A percentile compares a stretch with the other conserved stretches of the same genome.
phyloP scores from a whole-genome alignment of 2,113 vertebrate species.

The Rhipidura dahli region DNA sequence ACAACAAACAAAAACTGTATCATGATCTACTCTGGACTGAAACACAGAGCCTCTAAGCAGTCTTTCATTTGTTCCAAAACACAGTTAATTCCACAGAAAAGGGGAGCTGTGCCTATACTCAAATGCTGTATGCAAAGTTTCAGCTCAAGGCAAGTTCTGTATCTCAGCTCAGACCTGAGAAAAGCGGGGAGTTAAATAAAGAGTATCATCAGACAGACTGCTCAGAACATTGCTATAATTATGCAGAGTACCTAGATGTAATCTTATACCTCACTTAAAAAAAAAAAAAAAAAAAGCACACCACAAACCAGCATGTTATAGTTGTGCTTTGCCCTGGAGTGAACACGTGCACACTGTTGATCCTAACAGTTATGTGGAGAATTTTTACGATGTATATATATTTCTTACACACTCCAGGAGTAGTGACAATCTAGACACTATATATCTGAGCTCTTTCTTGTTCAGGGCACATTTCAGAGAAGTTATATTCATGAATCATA shows the following conservation, averaged over 20 bases:
- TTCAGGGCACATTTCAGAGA: not conserved
- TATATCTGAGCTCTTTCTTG: not conserved
- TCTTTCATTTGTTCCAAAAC: not conserved
- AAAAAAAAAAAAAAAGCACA: not conserved
- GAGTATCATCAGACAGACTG: slow-evolving; percentile 40
- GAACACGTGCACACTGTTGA: not conserved
- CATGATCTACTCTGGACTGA: not conserved
- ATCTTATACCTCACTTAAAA: slow-evolving; percentile 21
- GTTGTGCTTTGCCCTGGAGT: not conserved
- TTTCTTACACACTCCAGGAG: not conserved
- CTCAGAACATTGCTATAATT: slow-evolving; percentile 54
- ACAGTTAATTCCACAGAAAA: not conserved
- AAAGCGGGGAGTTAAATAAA: slow-evolving; percentile 31
- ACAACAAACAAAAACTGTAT: not conserved
- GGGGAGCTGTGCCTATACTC: not conserved
- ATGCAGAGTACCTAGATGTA: slow-evolving; percentile 53
- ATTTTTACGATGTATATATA: not conserved
- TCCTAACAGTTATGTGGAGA: not conserved
- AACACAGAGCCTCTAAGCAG: not conserved
- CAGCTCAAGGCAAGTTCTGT: slow-evolving; percentile 12
- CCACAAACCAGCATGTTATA: not conserved
- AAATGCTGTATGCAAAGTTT: not conserved
- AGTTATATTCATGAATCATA: not conserved
- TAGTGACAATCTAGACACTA: not conserved
- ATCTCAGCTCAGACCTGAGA: not conserved